Percentiles rank a stretch among this genome's conserved stretches.
phyloP scores from a whole-genome alignment of 2,797 vertebrate species.

The Limosa lapponica region DNA sequence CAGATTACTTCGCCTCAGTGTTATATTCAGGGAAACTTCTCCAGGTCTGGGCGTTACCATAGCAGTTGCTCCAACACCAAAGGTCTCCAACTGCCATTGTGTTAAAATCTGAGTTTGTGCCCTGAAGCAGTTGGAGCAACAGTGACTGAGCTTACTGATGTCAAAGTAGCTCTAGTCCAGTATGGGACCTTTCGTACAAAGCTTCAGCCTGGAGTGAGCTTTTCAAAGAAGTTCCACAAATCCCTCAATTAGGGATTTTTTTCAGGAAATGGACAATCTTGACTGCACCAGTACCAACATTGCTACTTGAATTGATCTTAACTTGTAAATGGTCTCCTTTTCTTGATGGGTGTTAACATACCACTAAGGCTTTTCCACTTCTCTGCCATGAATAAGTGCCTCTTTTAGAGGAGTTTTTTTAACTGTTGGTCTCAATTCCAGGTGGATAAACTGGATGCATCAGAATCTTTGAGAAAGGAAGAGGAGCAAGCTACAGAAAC shows the following conservation, averaged over 20 bases:
- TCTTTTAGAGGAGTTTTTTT: conserved; percentile 29
- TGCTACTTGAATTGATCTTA: conserved; percentile 74
- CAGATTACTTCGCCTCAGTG: neutral
- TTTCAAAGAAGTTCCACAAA: conserved; percentile 70
- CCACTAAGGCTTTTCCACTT: conserved; percentile 87
- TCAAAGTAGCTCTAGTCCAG: conserved; percentile 25
- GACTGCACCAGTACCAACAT: conserved; percentile 76
- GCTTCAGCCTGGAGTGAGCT: conserved; percentile 75
- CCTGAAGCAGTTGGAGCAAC: neutral
- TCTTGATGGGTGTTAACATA: conserved; percentile 76
- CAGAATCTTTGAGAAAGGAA: conserved; percentile 99
- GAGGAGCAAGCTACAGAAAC: conserved; percentile 98
- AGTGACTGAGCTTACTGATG: neutral
- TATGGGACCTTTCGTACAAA: conserved; percentile 55
- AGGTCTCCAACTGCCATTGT: neutral
- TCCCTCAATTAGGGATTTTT: conserved; percentile 69
- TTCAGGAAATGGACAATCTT: conserved; percentile 67
- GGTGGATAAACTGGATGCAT: conserved; percentile 98
- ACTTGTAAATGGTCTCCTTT: conserved; percentile 74
- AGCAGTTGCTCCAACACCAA: neutral
- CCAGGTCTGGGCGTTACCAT: neutral
- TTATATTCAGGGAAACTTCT: conserved; percentile 3
- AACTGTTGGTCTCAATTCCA: conserved; percentile 75
- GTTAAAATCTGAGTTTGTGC: neutral
- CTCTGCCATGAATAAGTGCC: conserved; percentile 75